phyloP scores from a whole-genome alignment of 2,113 vertebrate genomes.

The Nyctereutes procyonoides region DNA sequence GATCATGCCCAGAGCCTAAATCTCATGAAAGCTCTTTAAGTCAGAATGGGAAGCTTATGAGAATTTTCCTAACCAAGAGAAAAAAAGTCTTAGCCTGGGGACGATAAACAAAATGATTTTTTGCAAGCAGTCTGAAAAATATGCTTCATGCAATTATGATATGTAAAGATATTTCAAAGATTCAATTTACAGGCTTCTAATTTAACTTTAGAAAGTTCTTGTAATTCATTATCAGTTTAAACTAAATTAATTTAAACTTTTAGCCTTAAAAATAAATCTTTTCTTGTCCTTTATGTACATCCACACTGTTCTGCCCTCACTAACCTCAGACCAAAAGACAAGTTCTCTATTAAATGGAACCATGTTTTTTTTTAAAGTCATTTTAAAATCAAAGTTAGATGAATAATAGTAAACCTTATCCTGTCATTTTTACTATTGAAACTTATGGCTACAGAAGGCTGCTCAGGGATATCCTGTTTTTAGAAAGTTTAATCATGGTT shows the following conservation, averaged over 20 bases:
- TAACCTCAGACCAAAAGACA: slow-evolving; percentile 44
- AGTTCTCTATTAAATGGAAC: not conserved
- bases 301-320: not conserved
- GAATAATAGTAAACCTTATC: slow-evolving; percentile 42
- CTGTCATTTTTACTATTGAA: slow-evolving; percentile 60
- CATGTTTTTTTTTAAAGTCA: not conserved
- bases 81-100: slow-evolving; percentile 39
- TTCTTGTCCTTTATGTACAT: slow-evolving; percentile 2
- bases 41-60: slow-evolving; percentile 63
- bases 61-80: slow-evolving; percentile 28
- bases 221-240: slow-evolving; percentile 55
- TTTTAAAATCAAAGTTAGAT: slow-evolving; percentile 57
- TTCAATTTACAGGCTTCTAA: slow-evolving; percentile 56
- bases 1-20: slow-evolving; percentile 63
- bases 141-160: slow-evolving; percentile 63
- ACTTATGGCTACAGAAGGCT: slow-evolving; percentile 13
- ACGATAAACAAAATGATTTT: slow-evolving; percentile 73
- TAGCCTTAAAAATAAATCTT: not conserved
- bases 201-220: slow-evolving; percentile 50
- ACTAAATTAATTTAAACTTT: slow-evolving; percentile 54
- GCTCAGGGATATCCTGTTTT: slow-evolving; percentile 12
- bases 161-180: slow-evolving; percentile 72
- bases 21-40: slow-evolving; percentile 73
- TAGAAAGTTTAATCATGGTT: slow-evolving; percentile 54
- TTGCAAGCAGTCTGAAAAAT: slow-evolving; percentile 60